Evolutionary conservation across 2,888 invertebrate genomes (phyloP).

Genomic region (Chironomus tentans): DNA sequence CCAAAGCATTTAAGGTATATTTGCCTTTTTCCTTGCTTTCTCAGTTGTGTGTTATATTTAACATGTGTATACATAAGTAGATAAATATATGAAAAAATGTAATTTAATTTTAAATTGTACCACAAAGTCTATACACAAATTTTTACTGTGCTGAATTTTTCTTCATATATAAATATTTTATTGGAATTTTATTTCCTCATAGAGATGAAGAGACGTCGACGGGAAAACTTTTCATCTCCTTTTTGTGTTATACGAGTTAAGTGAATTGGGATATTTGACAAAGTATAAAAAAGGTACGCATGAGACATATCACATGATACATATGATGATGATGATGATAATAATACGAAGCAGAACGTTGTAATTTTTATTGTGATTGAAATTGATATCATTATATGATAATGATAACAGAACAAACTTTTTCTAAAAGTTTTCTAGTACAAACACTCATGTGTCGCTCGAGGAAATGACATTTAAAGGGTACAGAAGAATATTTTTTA

Average conservation of each 20-base stretch:
- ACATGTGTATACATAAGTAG: not conserved
- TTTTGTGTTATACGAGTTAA: not conserved
- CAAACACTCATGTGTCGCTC: not conserved
- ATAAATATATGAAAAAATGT: not conserved
- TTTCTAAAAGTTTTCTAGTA: not conserved
- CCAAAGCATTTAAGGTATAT: too few species aligned
- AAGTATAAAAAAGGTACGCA: constrained; percentile 8
- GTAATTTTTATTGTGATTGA: constrained; percentile 24
- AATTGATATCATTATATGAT: constrained; percentile 22
- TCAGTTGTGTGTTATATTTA: not conserved
- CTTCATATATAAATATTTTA: not conserved
- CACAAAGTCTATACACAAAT: not conserved
- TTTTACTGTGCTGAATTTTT: not conserved
- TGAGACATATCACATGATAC: not conserved
- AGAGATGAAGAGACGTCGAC: not conserved
- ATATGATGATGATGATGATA: not conserved
- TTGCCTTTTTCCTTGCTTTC: too few species aligned
- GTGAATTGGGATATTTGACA: not conserved
- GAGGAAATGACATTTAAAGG: not conserved
- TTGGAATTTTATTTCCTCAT: not conserved
- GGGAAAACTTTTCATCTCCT: not conserved
- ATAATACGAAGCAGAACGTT: not conserved
- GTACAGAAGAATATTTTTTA: not conserved
- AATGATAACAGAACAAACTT: not conserved
- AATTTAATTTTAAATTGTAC: not conserved